Conservation (phyloP, 2,797 vertebrate species). For the Spheniscus humboldti region DNA sequence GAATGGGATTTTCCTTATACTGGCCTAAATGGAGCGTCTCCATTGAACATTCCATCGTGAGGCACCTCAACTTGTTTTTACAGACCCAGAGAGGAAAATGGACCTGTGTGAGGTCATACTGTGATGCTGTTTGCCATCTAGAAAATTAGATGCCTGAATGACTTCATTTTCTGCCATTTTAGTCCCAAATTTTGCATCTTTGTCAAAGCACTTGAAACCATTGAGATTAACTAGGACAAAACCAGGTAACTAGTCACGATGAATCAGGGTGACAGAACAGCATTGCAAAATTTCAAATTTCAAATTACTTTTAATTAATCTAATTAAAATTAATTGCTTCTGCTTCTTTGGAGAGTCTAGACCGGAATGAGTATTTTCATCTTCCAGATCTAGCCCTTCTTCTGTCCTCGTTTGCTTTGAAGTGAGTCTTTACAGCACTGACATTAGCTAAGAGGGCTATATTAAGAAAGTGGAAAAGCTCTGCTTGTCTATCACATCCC, state of each 20-base stretch:
- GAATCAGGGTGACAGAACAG: not conserved
- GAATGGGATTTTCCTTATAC: not conserved
- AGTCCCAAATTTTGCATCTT: not conserved
- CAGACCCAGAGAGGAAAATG: not conserved
- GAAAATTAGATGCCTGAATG: rapidly evolving
- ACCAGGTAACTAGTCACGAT: not conserved
- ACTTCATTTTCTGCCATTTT: not conserved
- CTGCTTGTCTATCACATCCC: not conserved
- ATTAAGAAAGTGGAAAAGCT: not conserved
- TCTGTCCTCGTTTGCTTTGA: not conserved
- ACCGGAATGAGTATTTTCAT: not conserved
- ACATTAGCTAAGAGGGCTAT: not conserved
- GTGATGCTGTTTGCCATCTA: not conserved
- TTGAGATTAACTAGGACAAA: not conserved
- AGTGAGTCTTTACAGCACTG: not conserved
- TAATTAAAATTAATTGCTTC: constrained; percentile 23
- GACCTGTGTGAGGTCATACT: not conserved
- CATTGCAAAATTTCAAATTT: not conserved
- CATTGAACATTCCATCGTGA: not conserved
- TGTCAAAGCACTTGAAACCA: not conserved
- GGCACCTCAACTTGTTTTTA: not conserved
- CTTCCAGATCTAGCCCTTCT: not conserved
- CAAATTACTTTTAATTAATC: not conserved
- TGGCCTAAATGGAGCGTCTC: not conserved
- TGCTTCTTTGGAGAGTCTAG: not conserved